These are phyloP conservation scores for Aegotheles bennettii DNA, from an alignment of 2,113 vertebrate genomes.

Conservation along the genomic window DNA sequence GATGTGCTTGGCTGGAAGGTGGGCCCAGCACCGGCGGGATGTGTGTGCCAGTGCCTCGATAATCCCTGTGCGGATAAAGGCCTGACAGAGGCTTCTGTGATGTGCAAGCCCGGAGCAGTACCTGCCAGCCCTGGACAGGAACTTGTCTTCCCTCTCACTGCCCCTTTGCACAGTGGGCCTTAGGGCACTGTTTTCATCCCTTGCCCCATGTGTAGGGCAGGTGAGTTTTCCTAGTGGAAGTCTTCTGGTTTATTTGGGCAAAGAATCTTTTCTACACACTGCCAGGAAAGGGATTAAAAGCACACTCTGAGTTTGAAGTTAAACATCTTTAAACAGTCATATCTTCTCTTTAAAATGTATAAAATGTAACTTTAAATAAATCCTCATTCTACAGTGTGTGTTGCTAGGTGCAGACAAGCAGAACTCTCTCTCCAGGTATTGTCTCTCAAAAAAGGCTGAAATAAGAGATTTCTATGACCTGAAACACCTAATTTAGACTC, in stretches of 20 bases:
- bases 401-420: background rate
- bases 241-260: background rate
- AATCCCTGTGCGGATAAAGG: background rate
- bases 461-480: slow-evolving; percentile 13
- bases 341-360: background rate
- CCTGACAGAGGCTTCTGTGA: accelerated
- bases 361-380: slow-evolving; percentile 15
- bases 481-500: slow-evolving; percentile 28
- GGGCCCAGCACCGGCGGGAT: background rate
- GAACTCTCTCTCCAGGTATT: background rate
- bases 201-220: background rate
- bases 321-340: background rate
- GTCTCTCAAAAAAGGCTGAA: background rate
- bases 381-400: background rate
- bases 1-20: accelerated
- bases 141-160: accelerated
- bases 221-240: background rate
- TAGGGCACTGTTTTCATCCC: accelerated
- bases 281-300: background rate
- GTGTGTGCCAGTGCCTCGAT: accelerated
- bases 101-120: accelerated
- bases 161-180: too few species aligned
- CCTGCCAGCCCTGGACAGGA: accelerated
- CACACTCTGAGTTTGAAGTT: background rate
- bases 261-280: background rate